phyloP scores from a whole-genome alignment of 2,113 vertebrate species.

The Nestor notabilis region DNA sequence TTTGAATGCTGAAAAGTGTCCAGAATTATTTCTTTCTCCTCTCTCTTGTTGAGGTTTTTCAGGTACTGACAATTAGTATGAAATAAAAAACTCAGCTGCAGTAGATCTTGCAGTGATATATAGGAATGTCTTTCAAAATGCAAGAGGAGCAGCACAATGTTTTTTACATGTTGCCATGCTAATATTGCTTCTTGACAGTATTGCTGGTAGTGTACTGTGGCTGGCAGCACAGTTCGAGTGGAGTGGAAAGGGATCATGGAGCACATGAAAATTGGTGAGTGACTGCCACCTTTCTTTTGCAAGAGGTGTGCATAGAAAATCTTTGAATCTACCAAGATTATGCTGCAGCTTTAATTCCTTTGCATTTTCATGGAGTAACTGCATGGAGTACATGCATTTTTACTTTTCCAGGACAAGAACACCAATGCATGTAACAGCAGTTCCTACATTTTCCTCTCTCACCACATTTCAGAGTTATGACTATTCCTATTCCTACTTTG shows the following conservation, averaged over 20 bases:
- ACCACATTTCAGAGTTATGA: not conserved
- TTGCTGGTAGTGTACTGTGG: not conserved
- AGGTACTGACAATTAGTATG: not conserved
- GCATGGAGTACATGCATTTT: not conserved
- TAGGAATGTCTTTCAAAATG: accelerated
- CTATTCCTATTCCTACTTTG: not conserved
- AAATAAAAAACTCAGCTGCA: not conserved
- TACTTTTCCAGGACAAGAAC: not conserved
- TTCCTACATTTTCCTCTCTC: not conserved
- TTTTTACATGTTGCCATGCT: not conserved
- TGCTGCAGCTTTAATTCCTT: not conserved
- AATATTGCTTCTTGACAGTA: not conserved
- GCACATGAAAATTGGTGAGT: not conserved
- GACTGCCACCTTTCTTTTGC: not conserved
- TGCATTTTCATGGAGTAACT: not conserved
- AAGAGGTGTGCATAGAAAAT: accelerated
- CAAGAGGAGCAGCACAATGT: not conserved
- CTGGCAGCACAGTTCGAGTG: not conserved
- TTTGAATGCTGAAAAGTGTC: not conserved
- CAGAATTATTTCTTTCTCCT: not conserved
- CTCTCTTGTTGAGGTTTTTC: not conserved
- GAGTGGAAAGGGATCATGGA: not conserved
- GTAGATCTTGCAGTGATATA: not conserved
- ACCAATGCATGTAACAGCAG: accelerated
- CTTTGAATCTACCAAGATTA: not conserved